These are phyloP conservation scores for Aethina tumida DNA, from an alignment of 1,140 invertebrate genomes.

Conservation along the genomic window DNA sequence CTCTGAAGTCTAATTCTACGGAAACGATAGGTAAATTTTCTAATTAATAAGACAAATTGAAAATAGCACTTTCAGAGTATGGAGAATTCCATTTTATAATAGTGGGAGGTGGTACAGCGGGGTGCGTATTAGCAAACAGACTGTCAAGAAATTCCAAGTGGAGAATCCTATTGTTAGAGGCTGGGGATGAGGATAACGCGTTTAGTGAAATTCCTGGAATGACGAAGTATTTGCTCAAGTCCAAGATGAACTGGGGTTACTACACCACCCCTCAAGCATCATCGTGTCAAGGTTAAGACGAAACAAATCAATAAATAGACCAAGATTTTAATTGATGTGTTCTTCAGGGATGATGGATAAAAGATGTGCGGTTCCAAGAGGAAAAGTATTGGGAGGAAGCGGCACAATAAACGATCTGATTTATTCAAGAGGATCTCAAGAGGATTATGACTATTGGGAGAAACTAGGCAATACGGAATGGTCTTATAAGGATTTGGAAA, in stretches of 20 bases:
- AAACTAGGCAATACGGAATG: slow-evolving; percentile 48
- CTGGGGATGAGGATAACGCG: slow-evolving; percentile 26
- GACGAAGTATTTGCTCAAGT: slow-evolving; percentile 5
- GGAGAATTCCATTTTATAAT: slow-evolving; percentile 26
- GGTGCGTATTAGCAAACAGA: slow-evolving; percentile 20
- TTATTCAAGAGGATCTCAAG: slow-evolving; percentile 70
- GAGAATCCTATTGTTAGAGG: slow-evolving; percentile 22
- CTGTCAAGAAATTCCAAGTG: slow-evolving; percentile 17
- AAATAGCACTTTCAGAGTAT: slow-evolving; percentile 13
- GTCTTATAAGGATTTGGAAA: slow-evolving; percentile 21
- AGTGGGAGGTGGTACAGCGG: slow-evolving; percentile 23
- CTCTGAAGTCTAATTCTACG: too few relatives aligned
- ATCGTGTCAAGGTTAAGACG: slow-evolving; percentile 15
- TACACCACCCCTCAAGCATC: slow-evolving; percentile 36
- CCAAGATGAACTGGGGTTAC: slow-evolving; percentile 55
- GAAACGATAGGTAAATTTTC: too few relatives aligned
- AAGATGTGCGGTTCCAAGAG: slow-evolving; percentile 48
- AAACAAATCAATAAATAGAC: neutral
- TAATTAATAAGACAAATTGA: too few relatives aligned
- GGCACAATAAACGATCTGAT: slow-evolving; percentile 81
- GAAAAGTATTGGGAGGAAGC: slow-evolving; percentile 60
- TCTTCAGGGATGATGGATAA: slow-evolving; percentile 40
- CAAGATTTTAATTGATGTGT: neutral
- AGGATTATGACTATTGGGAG: slow-evolving; percentile 56
- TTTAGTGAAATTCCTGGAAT: slow-evolving; percentile 21